These are phyloP conservation scores for Phacellophora camtschatica DNA, from an alignment of 30 jellyfish, hydroid and myxozoan genomes.

Conservation along the genomic window DNA sequence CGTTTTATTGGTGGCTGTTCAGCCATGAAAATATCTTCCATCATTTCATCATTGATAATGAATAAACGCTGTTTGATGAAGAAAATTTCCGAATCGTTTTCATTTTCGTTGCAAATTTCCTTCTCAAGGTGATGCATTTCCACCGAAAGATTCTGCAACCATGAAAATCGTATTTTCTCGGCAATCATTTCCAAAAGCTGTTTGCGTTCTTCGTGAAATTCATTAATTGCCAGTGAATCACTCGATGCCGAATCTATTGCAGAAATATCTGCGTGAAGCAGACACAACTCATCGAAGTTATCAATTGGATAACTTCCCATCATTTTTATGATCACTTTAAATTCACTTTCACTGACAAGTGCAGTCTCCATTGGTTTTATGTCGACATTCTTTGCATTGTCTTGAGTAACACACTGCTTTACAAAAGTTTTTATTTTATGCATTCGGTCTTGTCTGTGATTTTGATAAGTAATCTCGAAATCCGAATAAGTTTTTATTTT, in stretches of 20 bases:
- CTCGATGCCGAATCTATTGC: no score
- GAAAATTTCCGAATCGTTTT: not conserved
- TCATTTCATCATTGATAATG: not conserved
- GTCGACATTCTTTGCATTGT: no score
- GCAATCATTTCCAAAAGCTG: not conserved
- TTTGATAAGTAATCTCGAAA: no score
- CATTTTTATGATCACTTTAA: no score
- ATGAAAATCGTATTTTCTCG: not conserved
- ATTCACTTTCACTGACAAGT: no score
- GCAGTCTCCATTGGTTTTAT: no score
- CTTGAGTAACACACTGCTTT: no score
- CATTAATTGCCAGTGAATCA: no score
- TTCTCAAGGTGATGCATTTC: not conserved
- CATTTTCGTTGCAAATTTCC: not conserved
- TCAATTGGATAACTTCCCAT: no score
- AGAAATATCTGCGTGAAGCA: no score
- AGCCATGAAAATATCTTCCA: not conserved
- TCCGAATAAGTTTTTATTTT: no score
- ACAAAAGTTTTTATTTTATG: not conserved
- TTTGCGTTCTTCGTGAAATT: not conserved
- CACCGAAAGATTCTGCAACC: not conserved
- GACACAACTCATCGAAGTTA: no score
- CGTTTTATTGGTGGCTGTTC: not conserved
- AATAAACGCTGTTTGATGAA: not conserved
- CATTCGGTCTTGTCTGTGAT: not conserved